Base-by-base conservation (phyloP, 2,888 invertebrate species). In the Aplocera efformata region DNA sequence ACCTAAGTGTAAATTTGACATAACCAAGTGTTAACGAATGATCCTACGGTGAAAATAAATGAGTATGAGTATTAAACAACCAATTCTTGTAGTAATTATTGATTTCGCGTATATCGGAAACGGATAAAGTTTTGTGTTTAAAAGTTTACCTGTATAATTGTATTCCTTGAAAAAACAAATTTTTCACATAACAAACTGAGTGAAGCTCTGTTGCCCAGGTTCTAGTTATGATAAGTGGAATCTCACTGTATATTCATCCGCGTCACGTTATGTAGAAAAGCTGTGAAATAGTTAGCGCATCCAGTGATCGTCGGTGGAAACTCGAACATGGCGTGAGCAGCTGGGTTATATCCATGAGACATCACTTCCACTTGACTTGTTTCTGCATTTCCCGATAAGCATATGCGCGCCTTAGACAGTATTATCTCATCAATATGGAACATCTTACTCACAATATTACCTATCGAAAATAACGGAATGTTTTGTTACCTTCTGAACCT, bases 301-400 rank as follows among this genome's bases (percentile, higher is more conserved):
- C 83, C 85, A 13, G 86, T 86, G 34, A 85, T 75, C 1, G 88
- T 88, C 0, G 86, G 75, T 6, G 77, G 83, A 52, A 88, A 88
- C 56, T 83, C 84, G 39, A 72, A 76, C 72, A 83, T 67, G 0
- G 80, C 86, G 43, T 85, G 72, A 0, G 77, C 65, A 1, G 61
- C 60, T 0, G 85, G 82, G 33, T 76, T 72, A 52, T 71, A 81
- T 0, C 85, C 88, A n/a, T 80, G 77, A 0, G 88, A 85, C 76
- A 82, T 77, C 27, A 85, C 63, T 49, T 86, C 83, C 33, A 86
- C 63, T 48, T 72, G 59, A 39, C 85, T 82, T 31, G 58, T 57
- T 49, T 88, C 86, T 3, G 88, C 86, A 41, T 75, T 86, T 10
- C 86, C 88, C 37, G 62, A 60, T 3, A 88, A 53, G 26, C 68